These are phyloP conservation scores for Geotrupes spiniger DNA, from an alignment of 2,888 invertebrate genomes.

Conservation along the genomic window DNA sequence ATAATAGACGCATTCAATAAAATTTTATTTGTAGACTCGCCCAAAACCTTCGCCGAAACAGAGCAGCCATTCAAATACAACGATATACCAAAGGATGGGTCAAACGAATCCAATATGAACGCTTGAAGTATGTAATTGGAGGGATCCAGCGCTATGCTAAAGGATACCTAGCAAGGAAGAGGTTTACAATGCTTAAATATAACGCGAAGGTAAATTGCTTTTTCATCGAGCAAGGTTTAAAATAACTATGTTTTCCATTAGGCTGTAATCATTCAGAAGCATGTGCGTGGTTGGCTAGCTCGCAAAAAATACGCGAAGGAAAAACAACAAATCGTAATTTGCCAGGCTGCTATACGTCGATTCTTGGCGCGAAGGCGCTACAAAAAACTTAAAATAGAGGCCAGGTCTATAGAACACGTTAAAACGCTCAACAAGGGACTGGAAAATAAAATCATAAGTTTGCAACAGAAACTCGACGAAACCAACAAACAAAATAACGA, in stretches of 20 bases:
- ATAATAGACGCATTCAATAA: slow-evolving; percentile 80
- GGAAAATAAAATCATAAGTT: slow-evolving; percentile 96
- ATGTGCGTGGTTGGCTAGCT: slow-evolving; percentile 78
- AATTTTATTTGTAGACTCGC: slow-evolving; percentile 70
- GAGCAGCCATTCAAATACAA: slow-evolving; percentile 81
- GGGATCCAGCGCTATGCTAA: slow-evolving; percentile 73
- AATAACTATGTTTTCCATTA: slow-evolving; percentile 48
- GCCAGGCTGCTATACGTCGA: slow-evolving; percentile 71
- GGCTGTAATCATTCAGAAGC: slow-evolving; percentile 78
- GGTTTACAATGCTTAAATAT: slow-evolving; percentile 59
- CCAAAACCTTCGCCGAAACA: slow-evolving; percentile 63
- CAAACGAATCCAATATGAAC: slow-evolving; percentile 65
- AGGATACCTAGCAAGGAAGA: slow-evolving; percentile 67
- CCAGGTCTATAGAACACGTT: slow-evolving; percentile 91
- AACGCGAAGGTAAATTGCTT: slow-evolving; percentile 60
- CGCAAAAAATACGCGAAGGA: slow-evolving; percentile 63
- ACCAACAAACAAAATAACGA: slow-evolving; percentile 64
- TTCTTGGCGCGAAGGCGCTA: slow-evolving; percentile 81
- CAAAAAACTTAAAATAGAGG: slow-evolving; percentile 86
- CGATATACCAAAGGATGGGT: slow-evolving; percentile 78
- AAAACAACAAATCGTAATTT: slow-evolving; percentile 65
- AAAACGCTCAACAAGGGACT: slow-evolving; percentile 90
- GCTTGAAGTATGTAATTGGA: slow-evolving; percentile 59
- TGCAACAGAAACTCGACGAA: slow-evolving; percentile 88
- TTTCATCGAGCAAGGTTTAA: slow-evolving; percentile 55